phyloP scores from a whole-genome alignment of 2,888 invertebrate genomes.

The Mycalesis mineus region DNA sequence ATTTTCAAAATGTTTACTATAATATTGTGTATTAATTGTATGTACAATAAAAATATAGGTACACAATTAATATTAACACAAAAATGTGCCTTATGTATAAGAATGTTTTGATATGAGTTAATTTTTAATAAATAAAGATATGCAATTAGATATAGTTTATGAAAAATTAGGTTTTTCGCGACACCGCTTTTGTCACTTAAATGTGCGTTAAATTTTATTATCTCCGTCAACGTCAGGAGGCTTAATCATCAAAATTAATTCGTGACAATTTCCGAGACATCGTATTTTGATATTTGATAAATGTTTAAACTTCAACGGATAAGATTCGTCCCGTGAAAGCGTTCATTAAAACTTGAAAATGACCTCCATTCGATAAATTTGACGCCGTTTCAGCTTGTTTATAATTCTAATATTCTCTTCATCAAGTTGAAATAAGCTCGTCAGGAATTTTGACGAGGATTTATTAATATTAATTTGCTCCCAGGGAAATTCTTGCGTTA shows the following conservation, averaged over 20 bases:
- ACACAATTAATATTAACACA: no score
- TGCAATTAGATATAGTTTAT: background rate
- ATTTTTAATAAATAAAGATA: background rate
- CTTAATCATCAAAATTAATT: background rate
- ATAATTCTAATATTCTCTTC: constrained; percentile 19
- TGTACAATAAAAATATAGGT: no score
- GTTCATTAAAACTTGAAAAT: constrained; percentile 16
- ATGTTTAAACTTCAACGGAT: constrained; percentile 3
- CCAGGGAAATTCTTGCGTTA: constrained; percentile 40
- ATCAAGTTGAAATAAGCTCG: constrained; percentile 23
- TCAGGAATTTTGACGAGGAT: constrained; percentile 22
- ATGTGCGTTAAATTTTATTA: background rate
- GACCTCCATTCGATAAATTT: constrained; percentile 18
- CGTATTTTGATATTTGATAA: constrained; percentile 7
- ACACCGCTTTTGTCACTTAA: background rate
- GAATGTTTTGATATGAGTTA: background rate
- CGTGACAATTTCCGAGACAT: constrained; percentile 3
- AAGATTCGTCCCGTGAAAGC: constrained; percentile 5
- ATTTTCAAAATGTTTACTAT: no score
- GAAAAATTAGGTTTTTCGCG: background rate
- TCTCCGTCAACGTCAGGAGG: background rate
- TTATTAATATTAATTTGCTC: constrained; percentile 38
- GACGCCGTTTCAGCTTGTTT: constrained; percentile 19
- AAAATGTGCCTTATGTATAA: no score
- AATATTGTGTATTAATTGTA: no score